Conservation (phyloP, 35 echinoderm and acorn worm genomes). For the Heliocidaris tuberculata region DNA sequence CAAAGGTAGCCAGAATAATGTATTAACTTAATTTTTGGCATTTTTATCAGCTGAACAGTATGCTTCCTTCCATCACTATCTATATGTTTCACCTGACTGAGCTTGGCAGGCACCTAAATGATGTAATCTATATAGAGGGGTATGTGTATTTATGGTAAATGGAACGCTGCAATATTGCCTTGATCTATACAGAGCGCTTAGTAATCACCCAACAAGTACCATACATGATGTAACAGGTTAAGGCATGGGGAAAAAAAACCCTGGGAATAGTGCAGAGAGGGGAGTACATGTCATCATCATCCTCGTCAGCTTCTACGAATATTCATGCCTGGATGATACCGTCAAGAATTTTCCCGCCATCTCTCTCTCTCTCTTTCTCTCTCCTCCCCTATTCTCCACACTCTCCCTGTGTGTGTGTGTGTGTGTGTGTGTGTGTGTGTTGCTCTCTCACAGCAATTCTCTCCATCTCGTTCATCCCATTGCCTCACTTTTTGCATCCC, state of each 20-base stretch:
- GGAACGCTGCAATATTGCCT: background rate
- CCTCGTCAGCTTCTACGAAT: conserved; percentile 28
- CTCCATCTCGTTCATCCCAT: background rate
- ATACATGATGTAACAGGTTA: conserved; percentile 12
- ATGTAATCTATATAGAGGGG: too few species aligned
- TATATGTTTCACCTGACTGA: background rate
- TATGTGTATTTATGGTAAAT: background rate
- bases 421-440: background rate
- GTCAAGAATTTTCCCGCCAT: background rate
- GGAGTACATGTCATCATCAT: conserved; percentile 18
- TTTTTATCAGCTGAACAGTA: background rate
- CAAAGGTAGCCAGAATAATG: background rate
- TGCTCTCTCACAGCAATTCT: background rate
- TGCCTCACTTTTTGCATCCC: background rate
- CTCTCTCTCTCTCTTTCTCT: background rate
- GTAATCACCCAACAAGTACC: background rate
- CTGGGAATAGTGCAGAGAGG: background rate
- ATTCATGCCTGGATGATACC: conserved; percentile 45
- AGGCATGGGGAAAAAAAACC: conserved; percentile 3
- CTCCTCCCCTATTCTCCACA: background rate
- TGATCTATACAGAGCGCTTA: background rate
- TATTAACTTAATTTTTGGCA: background rate
- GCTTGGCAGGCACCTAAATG: too few species aligned
- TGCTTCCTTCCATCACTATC: background rate
- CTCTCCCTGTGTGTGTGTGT: background rate